Conservation (phyloP, 2,888 invertebrate genomes). For the Dione juno region DNA sequence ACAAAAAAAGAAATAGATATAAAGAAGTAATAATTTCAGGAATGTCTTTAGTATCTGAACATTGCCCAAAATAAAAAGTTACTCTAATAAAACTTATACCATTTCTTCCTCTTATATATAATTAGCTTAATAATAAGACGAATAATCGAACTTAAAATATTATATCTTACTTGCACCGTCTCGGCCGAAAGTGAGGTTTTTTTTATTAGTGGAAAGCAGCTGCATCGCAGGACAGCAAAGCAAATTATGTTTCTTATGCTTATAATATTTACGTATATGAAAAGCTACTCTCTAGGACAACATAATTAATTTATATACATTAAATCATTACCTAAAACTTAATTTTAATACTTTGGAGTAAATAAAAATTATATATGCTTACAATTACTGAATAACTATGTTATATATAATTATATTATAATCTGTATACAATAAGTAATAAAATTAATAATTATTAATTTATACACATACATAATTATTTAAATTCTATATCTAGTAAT, state of each 20-base stretch:
- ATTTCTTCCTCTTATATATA: constrained; percentile 13
- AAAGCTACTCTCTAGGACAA: constrained; percentile 55
- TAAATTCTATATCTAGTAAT: constrained; percentile 62
- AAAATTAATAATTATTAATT: not conserved
- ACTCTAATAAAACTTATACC: constrained; percentile 40
- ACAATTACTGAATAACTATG: constrained; percentile 16
- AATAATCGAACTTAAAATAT: not conserved
- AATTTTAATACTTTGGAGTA: constrained; percentile 50
- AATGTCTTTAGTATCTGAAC: constrained; percentile 40
- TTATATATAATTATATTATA: not conserved
- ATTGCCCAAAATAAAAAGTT: constrained; percentile 14
- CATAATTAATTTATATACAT: constrained; percentile 45
- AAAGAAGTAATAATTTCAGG: constrained; percentile 23
- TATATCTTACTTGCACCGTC: constrained; percentile 53
- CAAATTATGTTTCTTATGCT: constrained; percentile 24
- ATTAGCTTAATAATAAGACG: not conserved
- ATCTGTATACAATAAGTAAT: constrained; percentile 6
- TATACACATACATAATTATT: constrained; percentile 7
- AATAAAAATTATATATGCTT: constrained; percentile 50
- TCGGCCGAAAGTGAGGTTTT: constrained; percentile 52
- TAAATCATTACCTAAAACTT: constrained; percentile 37
- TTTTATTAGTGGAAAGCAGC: constrained; percentile 45
- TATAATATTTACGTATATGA: constrained; percentile 30
- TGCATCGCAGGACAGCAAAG: constrained; percentile 51
- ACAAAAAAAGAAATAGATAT: constrained; percentile 15